These are phyloP conservation scores for Porites lobata DNA, from an alignment of 92 coral and sea anemone genomes.

Conservation along the genomic window DNA sequence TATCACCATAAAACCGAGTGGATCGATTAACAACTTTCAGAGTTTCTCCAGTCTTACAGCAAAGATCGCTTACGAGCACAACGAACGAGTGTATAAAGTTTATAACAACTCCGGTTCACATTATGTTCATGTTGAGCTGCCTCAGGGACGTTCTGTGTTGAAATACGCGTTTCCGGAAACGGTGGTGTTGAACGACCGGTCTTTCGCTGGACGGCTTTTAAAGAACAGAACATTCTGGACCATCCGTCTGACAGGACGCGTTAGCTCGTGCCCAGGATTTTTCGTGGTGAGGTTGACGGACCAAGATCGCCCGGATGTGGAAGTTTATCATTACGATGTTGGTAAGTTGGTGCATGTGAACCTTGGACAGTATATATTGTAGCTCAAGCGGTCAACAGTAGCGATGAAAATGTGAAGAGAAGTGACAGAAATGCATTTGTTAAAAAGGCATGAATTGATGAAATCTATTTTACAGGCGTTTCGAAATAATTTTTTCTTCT, in stretches of 20 bases:
- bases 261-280: conserved; percentile 77
- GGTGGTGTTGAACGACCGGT: conserved; percentile 60
- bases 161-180: conserved; percentile 72
- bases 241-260: conserved; percentile 64
- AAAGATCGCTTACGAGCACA: conserved; percentile 38
- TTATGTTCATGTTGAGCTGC: conserved; percentile 50
- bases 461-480: too few relatives aligned
- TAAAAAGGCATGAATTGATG: too few relatives aligned
- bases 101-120: conserved; percentile 52
- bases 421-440: background rate
- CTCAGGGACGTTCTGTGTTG: conserved; percentile 71
- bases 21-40: conserved; percentile 48
- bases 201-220: conserved; percentile 63
- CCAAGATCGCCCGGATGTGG: conserved; percentile 79
- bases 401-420: background rate
- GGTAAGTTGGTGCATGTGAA: conserved; percentile 52
- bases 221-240: conserved; percentile 88
- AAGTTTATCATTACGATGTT: conserved; percentile 73
- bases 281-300: conserved; percentile 72
- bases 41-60: conserved; percentile 53
- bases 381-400: background rate
- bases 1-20: conserved; percentile 33
- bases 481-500: too few relatives aligned
- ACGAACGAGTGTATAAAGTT: conserved; percentile 61
- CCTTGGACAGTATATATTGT: too few relatives aligned